Evolutionary conservation across 2,888 invertebrate genomes (phyloP), one percentile per base, ranked within the genome.

Genomic region (Watsonalla binaria): DNA sequence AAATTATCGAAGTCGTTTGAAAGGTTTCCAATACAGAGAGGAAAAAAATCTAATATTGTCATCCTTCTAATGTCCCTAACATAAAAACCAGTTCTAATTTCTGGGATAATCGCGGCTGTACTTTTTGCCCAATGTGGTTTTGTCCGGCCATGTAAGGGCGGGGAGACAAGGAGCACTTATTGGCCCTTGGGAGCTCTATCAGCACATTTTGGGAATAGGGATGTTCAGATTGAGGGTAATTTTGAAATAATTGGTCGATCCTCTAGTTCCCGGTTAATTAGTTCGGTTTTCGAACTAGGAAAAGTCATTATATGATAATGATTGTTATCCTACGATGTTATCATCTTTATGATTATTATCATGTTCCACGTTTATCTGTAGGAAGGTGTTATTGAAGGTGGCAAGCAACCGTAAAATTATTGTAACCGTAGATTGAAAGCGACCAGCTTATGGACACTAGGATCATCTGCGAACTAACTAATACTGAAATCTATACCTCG

Each of bases 71-170:
- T 82, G 78, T 71, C 69, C 56, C 48, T 46, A 51, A 56, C 70
- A 68, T 69, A 80, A 85, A 84, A 84, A 82, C 74, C 60, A 60
- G 59, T 59, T 70, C 75, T 81, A 83, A 83, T 82, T 79, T 72
- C 64, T 63, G 66, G 62, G 70, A 72, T 80, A 79, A 82, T 80
- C 71, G 65, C 53, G 58, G 61, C 59, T 65, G 66, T 61, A 63
- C 67, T 74, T 78, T 78, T 78, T 71, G 68, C 64, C 54, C 56
- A 45, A 51, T 55, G 59, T 63, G 63, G 71, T 73, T 72, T 74
- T 75, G 65, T 63, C 50, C 51, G 54, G 56, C 52, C 74, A 70
- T 76, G 73, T 74, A 68, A 65, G 68, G 74, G 72, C 69, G 74
- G 70, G 59, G 46, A 57, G 49, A 49, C 49, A 49, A 14, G 15